Percentiles rank a stretch among this genome's conserved stretches.
These are phyloP conservation scores for Metopia argyrocephala DNA, from an alignment of 2,888 invertebrate species.

Conservation along the genomic window DNA sequence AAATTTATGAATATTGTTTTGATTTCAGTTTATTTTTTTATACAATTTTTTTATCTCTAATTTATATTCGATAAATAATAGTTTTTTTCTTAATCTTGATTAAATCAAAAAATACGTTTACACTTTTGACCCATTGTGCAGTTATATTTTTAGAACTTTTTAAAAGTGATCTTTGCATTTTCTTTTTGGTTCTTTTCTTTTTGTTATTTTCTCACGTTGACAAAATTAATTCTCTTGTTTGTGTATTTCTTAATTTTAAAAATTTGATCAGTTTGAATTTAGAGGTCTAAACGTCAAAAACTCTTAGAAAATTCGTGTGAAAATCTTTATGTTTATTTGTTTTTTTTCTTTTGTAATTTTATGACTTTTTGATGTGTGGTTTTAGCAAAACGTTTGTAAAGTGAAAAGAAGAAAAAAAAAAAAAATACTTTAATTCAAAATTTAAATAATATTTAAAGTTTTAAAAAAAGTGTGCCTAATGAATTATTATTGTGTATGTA, in stretches of 20 bases:
- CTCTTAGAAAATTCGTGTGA: conserved; percentile 26
- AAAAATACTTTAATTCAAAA: conserved; percentile 20
- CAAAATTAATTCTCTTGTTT: background rate
- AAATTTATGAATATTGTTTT: no score
- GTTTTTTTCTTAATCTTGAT: no score
- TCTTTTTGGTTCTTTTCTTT: background rate
- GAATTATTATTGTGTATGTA: conserved; percentile 22
- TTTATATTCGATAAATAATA: background rate
- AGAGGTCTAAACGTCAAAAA: conserved; percentile 50
- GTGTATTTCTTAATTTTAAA: background rate
- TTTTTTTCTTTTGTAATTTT: background rate
- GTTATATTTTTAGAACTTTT: background rate
- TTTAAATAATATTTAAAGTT: background rate
- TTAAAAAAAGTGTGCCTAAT: background rate
- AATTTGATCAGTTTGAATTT: conserved; percentile 51
- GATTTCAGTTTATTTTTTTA: no score
- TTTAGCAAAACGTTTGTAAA: background rate
- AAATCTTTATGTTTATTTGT: background rate
- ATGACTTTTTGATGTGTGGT: background rate
- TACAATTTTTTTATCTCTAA: no score
- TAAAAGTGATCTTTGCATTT: background rate
- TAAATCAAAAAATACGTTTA: background rate
- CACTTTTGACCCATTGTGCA: background rate
- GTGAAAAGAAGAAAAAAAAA: background rate
- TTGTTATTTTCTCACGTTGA: background rate